Percentiles rank a stretch among this genome's conserved stretches.
Conservation (phyloP, 2,113 vertebrate genomes). For the Salvelinus namaycush region DNA sequence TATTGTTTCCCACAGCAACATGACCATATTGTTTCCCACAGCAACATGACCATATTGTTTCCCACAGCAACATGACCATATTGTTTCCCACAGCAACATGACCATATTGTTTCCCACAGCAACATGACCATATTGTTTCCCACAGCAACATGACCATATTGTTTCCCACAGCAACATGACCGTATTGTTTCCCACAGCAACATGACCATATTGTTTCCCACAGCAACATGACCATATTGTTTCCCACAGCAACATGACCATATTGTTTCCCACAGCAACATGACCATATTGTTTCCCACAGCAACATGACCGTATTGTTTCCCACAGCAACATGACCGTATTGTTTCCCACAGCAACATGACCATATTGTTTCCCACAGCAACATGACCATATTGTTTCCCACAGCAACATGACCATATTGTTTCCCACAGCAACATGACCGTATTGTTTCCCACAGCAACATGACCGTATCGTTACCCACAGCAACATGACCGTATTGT, state of each 20-base stretch:
- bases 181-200: neutral
- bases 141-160: too few species aligned
- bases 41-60: too few species aligned
- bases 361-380: neutral
- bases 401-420: neutral
- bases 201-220: neutral
- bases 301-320: neutral
- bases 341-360: neutral
- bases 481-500: too few species aligned
- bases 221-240: neutral
- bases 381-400: neutral
- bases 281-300: neutral
- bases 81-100: too few species aligned
- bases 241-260: neutral
- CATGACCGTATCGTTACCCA: neutral
- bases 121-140: too few species aligned
- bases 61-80: too few species aligned
- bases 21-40: too few species aligned
- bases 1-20: too few species aligned
- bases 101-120: too few species aligned
- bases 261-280: neutral
- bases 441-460: neutral
- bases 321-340: neutral
- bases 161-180: neutral
- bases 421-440: neutral